A percentile compares a stretch with the other conserved stretches of the same genome.
phyloP scores from a whole-genome alignment of 2,797 vertebrate genomes.

The Euphonia xanthogaster region DNA sequence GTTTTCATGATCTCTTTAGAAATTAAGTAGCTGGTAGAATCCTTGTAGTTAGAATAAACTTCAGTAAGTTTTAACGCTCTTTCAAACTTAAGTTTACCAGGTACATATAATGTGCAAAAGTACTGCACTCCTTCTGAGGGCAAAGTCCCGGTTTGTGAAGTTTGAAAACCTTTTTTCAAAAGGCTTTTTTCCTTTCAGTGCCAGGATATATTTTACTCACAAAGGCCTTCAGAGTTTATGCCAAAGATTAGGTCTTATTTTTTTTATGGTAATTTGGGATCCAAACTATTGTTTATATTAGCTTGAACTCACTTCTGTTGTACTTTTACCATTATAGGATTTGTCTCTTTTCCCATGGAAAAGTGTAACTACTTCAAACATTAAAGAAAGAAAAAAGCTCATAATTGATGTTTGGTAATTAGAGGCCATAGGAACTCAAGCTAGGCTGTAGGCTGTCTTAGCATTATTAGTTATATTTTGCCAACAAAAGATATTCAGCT shows the following conservation, averaged over 20 bases:
- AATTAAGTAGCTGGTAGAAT: background rate
- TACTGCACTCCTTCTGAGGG: background rate
- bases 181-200: background rate
- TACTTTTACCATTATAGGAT: background rate
- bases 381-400: background rate
- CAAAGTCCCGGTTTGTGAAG: background rate
- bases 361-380: background rate
- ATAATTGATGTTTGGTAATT: background rate
- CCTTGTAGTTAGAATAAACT: background rate
- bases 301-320: background rate
- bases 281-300: background rate
- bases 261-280: background rate
- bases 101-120: background rate
- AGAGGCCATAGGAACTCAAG: background rate
- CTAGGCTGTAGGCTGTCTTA: background rate
- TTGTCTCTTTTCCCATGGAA: background rate
- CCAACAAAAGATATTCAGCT: background rate
- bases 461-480: slow-evolving; percentile 21
- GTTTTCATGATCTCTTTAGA: background rate
- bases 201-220: background rate
- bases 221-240: background rate
- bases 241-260: background rate
- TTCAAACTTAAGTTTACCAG: background rate
- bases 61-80: background rate
- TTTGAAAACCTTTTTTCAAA: background rate